Evolutionary conservation across 2,113 vertebrate species (phyloP), one percentile per base, ranked within the genome.

Genomic region (Cyrtonyx montezumae): DNA sequence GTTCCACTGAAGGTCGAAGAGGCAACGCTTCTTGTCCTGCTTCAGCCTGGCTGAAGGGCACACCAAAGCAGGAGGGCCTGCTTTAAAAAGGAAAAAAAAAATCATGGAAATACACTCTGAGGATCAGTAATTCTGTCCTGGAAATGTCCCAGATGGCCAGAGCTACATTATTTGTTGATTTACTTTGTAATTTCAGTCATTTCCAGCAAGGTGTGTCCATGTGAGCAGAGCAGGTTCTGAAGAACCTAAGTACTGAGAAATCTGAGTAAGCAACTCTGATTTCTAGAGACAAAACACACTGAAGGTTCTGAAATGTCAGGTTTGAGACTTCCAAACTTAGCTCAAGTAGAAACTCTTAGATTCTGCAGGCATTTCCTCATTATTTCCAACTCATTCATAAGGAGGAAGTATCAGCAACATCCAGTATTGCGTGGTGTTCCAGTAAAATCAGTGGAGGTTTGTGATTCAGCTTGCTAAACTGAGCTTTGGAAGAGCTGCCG

Each of bases 361-460:
- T 71, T 18, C n/a, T 75, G 49, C 55, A 53, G 70, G 9, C 53
- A 37, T 32, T 84, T 88, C n/a, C 79, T 32, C 30, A 13, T 18
- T 68, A 45, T 74, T 95, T 93, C 73, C 63, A 70, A 4, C 42
- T 84, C 59, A 49, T 65, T 92, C 65, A 74, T 56, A 85, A 92
- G 3, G 8, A 48, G 63, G 51, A 75, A 67, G 18, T 45, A 80
- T 43, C 23, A 53, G 76, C 53, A 91, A 49, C 42, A 18, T 46
- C 55, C 69, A 11, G 0, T 13, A 42, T 48, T 74, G 37, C 8
- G 0, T 79, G 46, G 55, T 84, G 91, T 93, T 77, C 65, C 63
- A 67, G 84, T 42, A 28, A 55, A 59, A 67, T 59, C 56, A 70
- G 55, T 65, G 66, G 79, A 62, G 30, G 34, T 68, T 85, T 19